These are phyloP conservation scores for Bryconaethiops microstoma DNA, from an alignment of 2,797 vertebrate genomes.

Conservation along the genomic window DNA sequence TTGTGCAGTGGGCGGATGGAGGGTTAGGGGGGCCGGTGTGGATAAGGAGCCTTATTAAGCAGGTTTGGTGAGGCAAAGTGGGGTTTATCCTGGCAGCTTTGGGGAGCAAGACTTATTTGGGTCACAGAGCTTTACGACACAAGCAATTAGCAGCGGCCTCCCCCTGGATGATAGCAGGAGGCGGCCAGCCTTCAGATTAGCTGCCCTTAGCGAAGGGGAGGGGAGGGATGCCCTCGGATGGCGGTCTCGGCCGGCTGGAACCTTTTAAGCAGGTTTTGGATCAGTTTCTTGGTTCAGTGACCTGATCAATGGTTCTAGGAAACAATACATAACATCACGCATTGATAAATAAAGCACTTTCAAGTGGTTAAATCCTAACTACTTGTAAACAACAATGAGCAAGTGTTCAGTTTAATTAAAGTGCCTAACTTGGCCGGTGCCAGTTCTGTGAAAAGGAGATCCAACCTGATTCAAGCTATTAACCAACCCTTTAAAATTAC, in stretches of 20 bases:
- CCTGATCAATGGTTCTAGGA: slow-evolving; percentile 29
- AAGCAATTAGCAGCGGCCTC: slow-evolving; percentile 80
- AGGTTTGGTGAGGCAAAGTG: slow-evolving; percentile 85
- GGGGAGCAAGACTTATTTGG: slow-evolving; percentile 79
- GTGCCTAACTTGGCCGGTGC: neutral
- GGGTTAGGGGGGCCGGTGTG: slow-evolving; percentile 55
- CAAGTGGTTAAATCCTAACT: slow-evolving; percentile 19
- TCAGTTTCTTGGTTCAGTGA: slow-evolving; percentile 34
- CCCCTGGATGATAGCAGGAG: slow-evolving; percentile 73
- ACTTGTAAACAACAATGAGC: slow-evolving; percentile 29
- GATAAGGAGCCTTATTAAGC: slow-evolving; percentile 72
- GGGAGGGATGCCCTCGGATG: slow-evolving; percentile 45
- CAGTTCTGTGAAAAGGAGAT: slow-evolving; percentile 3
- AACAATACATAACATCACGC: slow-evolving; percentile 12
- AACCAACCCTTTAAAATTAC: neutral
- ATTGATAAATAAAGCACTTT: slow-evolving; percentile 12
- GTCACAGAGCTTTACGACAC: slow-evolving; percentile 84
- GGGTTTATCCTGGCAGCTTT: slow-evolving; percentile 81
- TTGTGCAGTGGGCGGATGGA: slow-evolving; percentile 37
- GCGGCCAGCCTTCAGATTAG: slow-evolving; percentile 78
- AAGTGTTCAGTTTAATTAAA: slow-evolving; percentile 7
- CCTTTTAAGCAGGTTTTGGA: slow-evolving; percentile 43
- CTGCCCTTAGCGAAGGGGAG: slow-evolving; percentile 49
- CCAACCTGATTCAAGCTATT: slow-evolving; percentile 1
- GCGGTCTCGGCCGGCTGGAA: slow-evolving; percentile 37